These are phyloP conservation scores for Caenorhabditis becei DNA, from an alignment of 2,888 invertebrate genomes.

Conservation along the genomic window DNA sequence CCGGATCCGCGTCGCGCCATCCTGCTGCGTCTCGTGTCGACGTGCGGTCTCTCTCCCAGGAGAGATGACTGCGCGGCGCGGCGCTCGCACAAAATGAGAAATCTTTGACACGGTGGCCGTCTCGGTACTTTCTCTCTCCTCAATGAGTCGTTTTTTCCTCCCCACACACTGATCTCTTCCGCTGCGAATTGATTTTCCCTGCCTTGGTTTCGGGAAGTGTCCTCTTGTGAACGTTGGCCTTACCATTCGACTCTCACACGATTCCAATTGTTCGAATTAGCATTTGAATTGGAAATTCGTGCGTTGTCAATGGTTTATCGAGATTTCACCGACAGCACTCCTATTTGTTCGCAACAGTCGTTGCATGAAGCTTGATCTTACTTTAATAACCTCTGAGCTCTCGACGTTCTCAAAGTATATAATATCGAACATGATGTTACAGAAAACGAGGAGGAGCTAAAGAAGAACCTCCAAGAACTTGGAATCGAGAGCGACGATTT, in stretches of 20 bases:
- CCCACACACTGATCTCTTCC: background rate
- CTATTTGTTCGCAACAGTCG: too few species aligned
- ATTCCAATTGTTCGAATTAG: background rate
- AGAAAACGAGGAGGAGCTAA: background rate
- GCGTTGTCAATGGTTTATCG: too few species aligned
- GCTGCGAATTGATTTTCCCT: background rate
- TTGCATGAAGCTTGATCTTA: too few species aligned
- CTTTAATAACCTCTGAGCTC: too few species aligned
- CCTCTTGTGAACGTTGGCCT: background rate
- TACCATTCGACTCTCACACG: background rate
- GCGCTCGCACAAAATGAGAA: conserved; percentile 9
- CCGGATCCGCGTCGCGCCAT: conserved; percentile 6
- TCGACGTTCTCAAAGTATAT: too few species aligned
- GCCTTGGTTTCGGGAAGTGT: background rate
- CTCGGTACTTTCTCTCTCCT: background rate
- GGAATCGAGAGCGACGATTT: conserved; percentile 15
- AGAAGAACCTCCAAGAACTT: conserved; percentile 13
- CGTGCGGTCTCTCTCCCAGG: background rate
- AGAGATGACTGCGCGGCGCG: conserved; percentile 11
- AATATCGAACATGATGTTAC: too few species aligned
- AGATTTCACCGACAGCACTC: too few species aligned
- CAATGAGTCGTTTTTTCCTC: background rate
- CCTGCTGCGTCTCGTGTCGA: conserved; percentile 13
- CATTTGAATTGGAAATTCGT: too few species aligned
- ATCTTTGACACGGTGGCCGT: conserved; percentile 10